Base-by-base conservation (phyloP, 2,888 invertebrate species). In the Conistra vaccinii region DNA sequence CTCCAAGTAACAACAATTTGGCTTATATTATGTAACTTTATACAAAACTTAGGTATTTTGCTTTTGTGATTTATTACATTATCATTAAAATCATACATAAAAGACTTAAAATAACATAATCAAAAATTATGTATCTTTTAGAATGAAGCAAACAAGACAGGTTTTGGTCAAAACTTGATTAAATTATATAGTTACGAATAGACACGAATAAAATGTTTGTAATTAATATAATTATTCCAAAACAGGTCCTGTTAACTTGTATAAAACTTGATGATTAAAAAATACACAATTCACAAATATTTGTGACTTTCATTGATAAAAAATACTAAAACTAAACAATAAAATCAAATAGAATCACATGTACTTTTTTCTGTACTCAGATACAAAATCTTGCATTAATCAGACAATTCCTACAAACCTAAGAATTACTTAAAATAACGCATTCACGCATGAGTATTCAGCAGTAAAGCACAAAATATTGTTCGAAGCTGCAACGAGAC, bases 371-470 rank as follows among this genome's bases (percentile, higher is more conserved):
- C 91, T 96, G 96, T 96, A 96, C 96, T 96, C 96, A 93, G 89
- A 92, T 93, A 94, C 91, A 92, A 94, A 93, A 93, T 92, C 88
- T 95, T 94, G 95, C 94, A 95, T 95, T 93, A 89, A 92, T 92
- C 87, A 88, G 87, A 88, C 89, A 94, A 90, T 89, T 88, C 90
- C 91, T 93, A 93, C 87, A 92, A 92, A 92, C 92, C 87, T 93
- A 92, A 91, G 90, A 80, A 91, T 90, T 89, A 87, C 91, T 93
- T 93, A 94, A 93, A 94, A 92, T 93, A 93, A 95, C 92, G 94
- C 95, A 95, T 96, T 92, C 94, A 95, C 95, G 93, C 95, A 94
- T 96, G 96, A 96, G 96, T 96, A 96, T 96, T 96, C 94, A 95
- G 95, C 95, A 92, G 92, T 96, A 96, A 96, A 96, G 96, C 96